Evolutionary conservation across 2,888 invertebrate species (phyloP).

Genomic region (Xylocampa areola): DNA sequence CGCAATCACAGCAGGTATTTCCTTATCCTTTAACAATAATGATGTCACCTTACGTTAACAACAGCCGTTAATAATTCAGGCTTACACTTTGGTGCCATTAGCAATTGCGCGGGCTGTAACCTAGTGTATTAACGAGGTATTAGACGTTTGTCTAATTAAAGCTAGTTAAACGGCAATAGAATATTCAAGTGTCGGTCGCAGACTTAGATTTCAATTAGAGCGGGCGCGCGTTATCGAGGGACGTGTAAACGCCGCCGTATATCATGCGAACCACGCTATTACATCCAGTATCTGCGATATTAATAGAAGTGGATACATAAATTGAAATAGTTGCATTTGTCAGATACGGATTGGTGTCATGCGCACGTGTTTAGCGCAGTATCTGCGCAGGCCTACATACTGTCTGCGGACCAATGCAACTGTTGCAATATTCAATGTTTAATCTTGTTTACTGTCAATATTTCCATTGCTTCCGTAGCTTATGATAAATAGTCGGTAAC

Average conservation of each 20-base stretch:
- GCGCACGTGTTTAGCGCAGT: constrained; percentile 64
- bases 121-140: constrained; percentile 62
- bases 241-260: constrained; percentile 66
- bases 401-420: constrained; percentile 23
- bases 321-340: constrained; percentile 74
- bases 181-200: constrained; percentile 67
- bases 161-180: constrained; percentile 63
- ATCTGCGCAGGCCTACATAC: constrained; percentile 42
- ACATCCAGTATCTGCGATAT: constrained; percentile 71
- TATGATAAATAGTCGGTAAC: constrained; percentile 36
- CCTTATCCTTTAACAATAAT: constrained; percentile 37
- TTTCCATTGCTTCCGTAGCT: constrained; percentile 46
- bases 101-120: constrained; percentile 55
- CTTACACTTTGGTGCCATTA: constrained; percentile 35
- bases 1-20: constrained; percentile 32
- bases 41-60: constrained; percentile 26
- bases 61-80: constrained; percentile 22
- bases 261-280: constrained; percentile 71
- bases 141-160: constrained; percentile 59
- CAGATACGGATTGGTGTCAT: constrained; percentile 75
- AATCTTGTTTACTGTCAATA: constrained; percentile 45
- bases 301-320: constrained; percentile 77
- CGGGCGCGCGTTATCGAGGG: constrained; percentile 56
- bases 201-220: constrained; percentile 70
- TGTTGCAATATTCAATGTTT: constrained; percentile 27